Evolutionary conservation across 2,797 vertebrate species (phyloP).

Genomic region (Gorsachius magnificus): DNA sequence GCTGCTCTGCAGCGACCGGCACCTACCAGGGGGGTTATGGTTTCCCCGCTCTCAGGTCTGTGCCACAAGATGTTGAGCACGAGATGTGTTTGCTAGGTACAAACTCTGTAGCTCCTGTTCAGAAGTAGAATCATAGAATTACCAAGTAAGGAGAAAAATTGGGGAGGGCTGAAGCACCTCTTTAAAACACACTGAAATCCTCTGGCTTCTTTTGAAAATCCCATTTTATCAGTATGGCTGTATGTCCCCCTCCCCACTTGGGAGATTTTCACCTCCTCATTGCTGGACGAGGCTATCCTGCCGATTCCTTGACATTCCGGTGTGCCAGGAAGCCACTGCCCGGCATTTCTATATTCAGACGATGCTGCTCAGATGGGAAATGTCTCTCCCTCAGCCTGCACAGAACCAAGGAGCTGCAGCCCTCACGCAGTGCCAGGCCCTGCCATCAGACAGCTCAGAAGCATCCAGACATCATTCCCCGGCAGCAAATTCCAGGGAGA

Average conservation of each 20-base stretch:
- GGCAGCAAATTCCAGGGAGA: neutral
- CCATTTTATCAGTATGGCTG: neutral
- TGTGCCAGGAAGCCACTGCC: neutral
- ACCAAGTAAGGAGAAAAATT: neutral
- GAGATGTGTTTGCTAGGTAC: neutral
- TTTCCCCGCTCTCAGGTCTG: neutral
- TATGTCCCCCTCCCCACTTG: no score
- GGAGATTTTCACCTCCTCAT: neutral
- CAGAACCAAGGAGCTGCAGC: neutral
- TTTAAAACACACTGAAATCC: neutral
- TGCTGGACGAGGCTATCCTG: neutral
- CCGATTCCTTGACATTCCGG: neutral
- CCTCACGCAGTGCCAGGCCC: neutral
- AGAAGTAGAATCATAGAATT: no score
- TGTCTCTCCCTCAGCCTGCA: neutral
- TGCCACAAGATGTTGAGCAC: neutral
- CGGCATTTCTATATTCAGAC: neutral
- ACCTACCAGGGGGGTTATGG: no score
- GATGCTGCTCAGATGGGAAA: neutral
- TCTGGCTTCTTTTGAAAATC: neutral
- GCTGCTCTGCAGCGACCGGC: neutral
- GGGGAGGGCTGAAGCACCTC: neutral
- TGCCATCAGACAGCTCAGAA: neutral
- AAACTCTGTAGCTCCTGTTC: neutral
- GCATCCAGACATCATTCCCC: neutral